Percentiles rank a stretch among this genome's conserved stretches.
phyloP scores from a whole-genome alignment of 2,797 vertebrate species.

The Cuculus canorus region DNA sequence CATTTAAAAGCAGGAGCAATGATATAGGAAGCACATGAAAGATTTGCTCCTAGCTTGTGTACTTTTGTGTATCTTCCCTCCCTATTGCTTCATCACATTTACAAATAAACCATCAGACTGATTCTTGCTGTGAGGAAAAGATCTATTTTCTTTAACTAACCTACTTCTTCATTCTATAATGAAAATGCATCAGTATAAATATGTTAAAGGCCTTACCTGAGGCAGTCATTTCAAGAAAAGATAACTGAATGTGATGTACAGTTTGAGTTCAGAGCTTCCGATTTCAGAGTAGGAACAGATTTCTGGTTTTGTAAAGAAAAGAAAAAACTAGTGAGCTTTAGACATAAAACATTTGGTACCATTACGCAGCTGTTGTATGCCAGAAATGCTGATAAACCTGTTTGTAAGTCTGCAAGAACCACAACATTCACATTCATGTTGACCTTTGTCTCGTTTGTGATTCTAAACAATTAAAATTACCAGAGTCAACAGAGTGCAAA shows the following conservation, averaged over 20 bases:
- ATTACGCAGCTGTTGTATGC: constrained; percentile 43
- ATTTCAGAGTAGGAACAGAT: background rate
- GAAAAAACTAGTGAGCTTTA: constrained; percentile 7
- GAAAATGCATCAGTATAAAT: background rate
- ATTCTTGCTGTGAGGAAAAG: background rate
- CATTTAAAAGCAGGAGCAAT: background rate
- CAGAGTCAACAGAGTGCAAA: constrained; percentile 63
- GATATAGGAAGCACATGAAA: background rate
- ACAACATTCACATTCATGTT: constrained; percentile 29
- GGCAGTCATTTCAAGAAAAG: background rate
- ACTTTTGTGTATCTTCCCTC: background rate
- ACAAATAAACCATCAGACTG: background rate
- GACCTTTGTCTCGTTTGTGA: constrained; percentile 71
- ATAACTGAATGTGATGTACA: background rate
- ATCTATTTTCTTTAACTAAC: background rate
- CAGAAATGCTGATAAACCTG: constrained; percentile 73
- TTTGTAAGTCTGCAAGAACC: constrained; percentile 50
- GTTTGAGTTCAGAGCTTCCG: background rate
- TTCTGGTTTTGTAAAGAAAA: constrained; percentile 41
- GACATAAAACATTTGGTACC: constrained; percentile 47
- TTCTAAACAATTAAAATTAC: constrained; percentile 73
- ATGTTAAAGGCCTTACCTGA: constrained; percentile 16
- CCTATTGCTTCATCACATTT: background rate
- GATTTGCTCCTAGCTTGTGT: background rate
- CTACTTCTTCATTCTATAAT: background rate